Base-by-base conservation (phyloP, 2,888 invertebrate species). In the Caenorhabditis becei region DNA sequence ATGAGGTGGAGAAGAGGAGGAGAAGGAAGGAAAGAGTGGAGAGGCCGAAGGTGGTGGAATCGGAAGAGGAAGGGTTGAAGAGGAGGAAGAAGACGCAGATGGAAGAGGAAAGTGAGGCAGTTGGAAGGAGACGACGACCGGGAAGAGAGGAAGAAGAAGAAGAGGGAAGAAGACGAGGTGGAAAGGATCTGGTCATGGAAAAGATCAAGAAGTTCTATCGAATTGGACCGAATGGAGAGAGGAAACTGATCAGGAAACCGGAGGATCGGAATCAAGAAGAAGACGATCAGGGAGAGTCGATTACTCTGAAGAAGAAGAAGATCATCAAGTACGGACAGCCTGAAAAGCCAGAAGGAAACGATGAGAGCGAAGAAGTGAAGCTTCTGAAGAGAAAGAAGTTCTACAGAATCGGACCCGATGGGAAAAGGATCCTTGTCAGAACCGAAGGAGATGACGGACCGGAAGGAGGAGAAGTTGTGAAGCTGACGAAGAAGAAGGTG, bases 1-100 rank as follows among this genome's bases (percentile, higher is more conserved):
- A 78, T 37, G 69, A 63, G 20, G 63, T 35, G 26, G 44, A 75
- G 47, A 77, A 20, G 20, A 53, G 41, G 26, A 66, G 41, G 28
- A 51, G 61, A 23, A 28, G 58, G 23, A 35, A 35, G 35, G 28
- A 65, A 41, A 59, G 49, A 26, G 65, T 61, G n/a, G 54, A 54
- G 23, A 18, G 32, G 20, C 44, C 35, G n/a, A 56, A 23, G 16
- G 20, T 47, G 56, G 66, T 59, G 28, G 44, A 59, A 23, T 49
- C 11, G 18, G 69, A 77, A 51, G 63, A 61, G 20, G 56, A 35
- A 41, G 67, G 44, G 47, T 3, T n/a, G 18, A 47, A 44, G 41
- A 63, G 37, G 20, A 62, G 62, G 41, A 51, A 37, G 37, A 51
- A 44, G 56, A 10, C 18, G 23, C 0, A 49, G 32, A 5, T 49